Evolutionary conservation across 2,888 invertebrate genomes (phyloP).

Genomic region (Ernsta delagoae): DNA sequence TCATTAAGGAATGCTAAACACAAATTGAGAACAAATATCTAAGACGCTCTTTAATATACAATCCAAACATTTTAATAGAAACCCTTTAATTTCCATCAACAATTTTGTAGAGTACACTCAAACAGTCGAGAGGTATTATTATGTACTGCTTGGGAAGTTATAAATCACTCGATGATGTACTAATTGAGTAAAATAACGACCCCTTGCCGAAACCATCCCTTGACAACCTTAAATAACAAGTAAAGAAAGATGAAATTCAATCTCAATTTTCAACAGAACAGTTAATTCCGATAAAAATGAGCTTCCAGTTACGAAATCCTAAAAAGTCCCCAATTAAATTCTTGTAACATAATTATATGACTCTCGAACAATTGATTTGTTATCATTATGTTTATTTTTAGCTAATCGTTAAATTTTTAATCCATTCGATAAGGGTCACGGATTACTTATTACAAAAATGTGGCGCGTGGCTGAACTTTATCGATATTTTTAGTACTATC

Average conservation of each 20-base stretch:
- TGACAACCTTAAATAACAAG: constrained; percentile 7
- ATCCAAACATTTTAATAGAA: constrained; percentile 15
- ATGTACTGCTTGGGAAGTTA: constrained; percentile 9
- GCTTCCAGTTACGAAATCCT: neutral
- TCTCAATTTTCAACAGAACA: neutral
- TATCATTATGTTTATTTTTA: neutral
- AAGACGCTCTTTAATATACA: constrained; percentile 22
- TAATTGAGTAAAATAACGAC: constrained; percentile 29
- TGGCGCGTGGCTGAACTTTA: neutral
- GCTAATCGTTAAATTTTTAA: neutral
- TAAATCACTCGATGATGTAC: constrained; percentile 11
- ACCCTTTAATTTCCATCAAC: constrained; percentile 14
- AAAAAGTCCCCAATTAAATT: constrained; percentile 13
- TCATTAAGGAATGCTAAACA: constrained; percentile 28
- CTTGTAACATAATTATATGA: neutral
- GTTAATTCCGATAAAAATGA: constrained; percentile 11
- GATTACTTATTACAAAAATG: neutral
- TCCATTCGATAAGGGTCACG: neutral
- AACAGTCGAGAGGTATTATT: constrained; percentile 11
- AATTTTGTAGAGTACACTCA: constrained; percentile 21
- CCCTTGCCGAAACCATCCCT: neutral
- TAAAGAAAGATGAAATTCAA: constrained; percentile 17
- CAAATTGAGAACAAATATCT: constrained; percentile 26
- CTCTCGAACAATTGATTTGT: neutral
- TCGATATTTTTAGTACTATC: no score